Evolutionary conservation across 2,113 vertebrate genomes (phyloP), one percentile per base, ranked within the genome.

Genomic region (Sylvicapra grimmia): DNA sequence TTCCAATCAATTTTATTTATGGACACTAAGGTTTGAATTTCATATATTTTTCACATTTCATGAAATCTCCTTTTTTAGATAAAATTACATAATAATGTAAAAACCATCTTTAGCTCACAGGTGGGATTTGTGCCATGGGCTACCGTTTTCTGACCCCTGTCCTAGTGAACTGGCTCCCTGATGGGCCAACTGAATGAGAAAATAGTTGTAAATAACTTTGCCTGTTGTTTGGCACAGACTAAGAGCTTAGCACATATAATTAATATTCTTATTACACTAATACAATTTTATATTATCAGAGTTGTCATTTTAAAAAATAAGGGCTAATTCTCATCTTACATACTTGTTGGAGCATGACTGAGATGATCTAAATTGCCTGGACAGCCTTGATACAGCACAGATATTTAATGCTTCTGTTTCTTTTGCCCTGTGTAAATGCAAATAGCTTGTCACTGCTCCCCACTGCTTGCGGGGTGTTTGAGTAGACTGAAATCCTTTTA

Each of bases 11-110:
- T 16, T 40, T 31, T 27, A 92, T 21, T 56, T 49, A 36, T 11
- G 31, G 56, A 68, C 18, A 15, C 31, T 44, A 40, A 96, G 84
- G 68, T 90, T 36, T 47, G n/a, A 88, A 86, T 89, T 83, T 85
- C 40, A 33, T 68, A 10, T 31, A 18, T 36, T 13, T 68, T 86
- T 13, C 82, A 44, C 2, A 33, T 15, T 16, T 89, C 7, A 47
- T n/a, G 59, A 44, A 68, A 80, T 63, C 29, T 11, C 65, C 6
- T 56, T 18, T 15, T 40, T 40, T 3, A 6, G 56, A 58, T 14
- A 27, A 12, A 63, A 58, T 14, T 31, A 9, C 4, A 79, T 56
- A 40, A 47, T 86, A 82, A 53, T 49, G 25, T 40, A 36, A 51
- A 93, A 77, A 6, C 18, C 56, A 82, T 18, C 23, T 18, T 47